Evolutionary conservation across 1,140 invertebrate species (phyloP), one percentile per base, ranked within the genome.

Genomic region (Drosophila pallidifrons): DNA sequence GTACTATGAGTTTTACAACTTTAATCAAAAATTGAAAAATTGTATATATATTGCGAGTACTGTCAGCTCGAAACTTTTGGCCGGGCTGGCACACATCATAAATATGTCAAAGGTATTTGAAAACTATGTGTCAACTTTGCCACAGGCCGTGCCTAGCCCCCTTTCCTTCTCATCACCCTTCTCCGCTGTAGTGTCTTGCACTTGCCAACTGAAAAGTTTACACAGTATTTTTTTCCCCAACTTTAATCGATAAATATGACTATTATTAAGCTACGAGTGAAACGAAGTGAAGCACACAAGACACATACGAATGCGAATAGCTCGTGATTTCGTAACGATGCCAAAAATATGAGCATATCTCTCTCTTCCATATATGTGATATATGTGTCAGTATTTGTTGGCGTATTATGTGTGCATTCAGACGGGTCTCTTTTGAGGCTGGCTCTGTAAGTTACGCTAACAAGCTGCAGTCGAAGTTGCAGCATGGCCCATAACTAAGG

Each of bases 211-310:
- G 5, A 30, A 30, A 47, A 15, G 11, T 47, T 51, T 20, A 8
- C 38, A 35, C 7, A 20, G 52, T 66, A 45, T 20, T 32, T 61
- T 66, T 70, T 64, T 70, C n/a, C 6, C 5, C 57, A 71, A 76
- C 49, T 86, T 82, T 70, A 87, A 88, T 86, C 83, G 86, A 88
- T 86, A 88, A 88, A 77, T 86, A 79, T 81, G 79, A 79, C 79
- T 76, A 70, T 77, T 87, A 82, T 82, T 88, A 77, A 87, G 73
- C 75, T 72, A 46, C 49, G 52, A 69, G 64, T 25, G 20, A 25
- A 30, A 32, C 10, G 11, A 47, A 49, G 25, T 13, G n/a, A 32
- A 13, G 28, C 43, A 43, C 61, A 78, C 20, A 25, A 25, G 65
- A 81, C 46, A 43, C 6, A 7, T 1, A 15, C 3, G 51, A 13